Percentiles rank a stretch among this genome's conserved stretches.
Evolutionary conservation across 2,797 vertebrate genomes (phyloP).

Genomic region (Jordanella pulchra): DNA sequence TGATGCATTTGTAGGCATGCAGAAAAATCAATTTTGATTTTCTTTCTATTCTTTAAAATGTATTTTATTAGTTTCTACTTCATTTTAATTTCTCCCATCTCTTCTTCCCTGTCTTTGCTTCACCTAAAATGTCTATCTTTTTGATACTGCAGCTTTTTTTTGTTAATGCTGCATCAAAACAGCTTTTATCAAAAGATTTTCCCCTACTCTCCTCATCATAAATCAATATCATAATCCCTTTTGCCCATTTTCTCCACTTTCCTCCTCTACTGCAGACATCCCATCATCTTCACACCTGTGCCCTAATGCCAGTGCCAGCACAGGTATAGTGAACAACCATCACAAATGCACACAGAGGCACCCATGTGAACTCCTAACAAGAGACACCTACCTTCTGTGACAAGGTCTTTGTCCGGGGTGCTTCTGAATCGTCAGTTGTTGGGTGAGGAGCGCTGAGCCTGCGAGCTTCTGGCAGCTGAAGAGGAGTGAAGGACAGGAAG

Average conservation of each 20-base stretch:
- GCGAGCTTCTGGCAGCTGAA: slow-evolving; percentile 59
- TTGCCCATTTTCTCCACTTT: slow-evolving; percentile 24
- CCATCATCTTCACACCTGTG: slow-evolving; percentile 16
- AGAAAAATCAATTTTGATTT: slow-evolving; percentile 26
- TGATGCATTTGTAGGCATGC: slow-evolving; percentile 57
- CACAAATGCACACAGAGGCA: background rate
- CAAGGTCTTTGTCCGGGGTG: slow-evolving; percentile 62
- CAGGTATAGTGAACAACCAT: slow-evolving; percentile 11
- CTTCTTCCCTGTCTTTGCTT: slow-evolving; percentile 30
- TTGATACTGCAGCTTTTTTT: slow-evolving; percentile 24
- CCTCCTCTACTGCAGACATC: slow-evolving; percentile 25
- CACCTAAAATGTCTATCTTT: slow-evolving; percentile 21
- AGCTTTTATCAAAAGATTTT: slow-evolving; percentile 7
- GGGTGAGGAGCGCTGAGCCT: slow-evolving; percentile 47
- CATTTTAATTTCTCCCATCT: slow-evolving; percentile 17
- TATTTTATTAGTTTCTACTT: background rate
- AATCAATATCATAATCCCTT: slow-evolving; percentile 14
- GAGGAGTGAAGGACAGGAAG: slow-evolving; percentile 55
- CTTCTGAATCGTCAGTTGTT: slow-evolving; percentile 61
- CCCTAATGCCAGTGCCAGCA: slow-evolving; percentile 20
- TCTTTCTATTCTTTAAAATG: background rate
- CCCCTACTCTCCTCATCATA: slow-evolving; percentile 17
- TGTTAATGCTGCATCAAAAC: slow-evolving; percentile 26
- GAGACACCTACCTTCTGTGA: slow-evolving; percentile 60
- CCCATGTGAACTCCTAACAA: background rate